Evolutionary conservation across 1,140 invertebrate genomes (phyloP), one percentile per base, ranked within the genome.

Genomic region (Cydia splendana): DNA sequence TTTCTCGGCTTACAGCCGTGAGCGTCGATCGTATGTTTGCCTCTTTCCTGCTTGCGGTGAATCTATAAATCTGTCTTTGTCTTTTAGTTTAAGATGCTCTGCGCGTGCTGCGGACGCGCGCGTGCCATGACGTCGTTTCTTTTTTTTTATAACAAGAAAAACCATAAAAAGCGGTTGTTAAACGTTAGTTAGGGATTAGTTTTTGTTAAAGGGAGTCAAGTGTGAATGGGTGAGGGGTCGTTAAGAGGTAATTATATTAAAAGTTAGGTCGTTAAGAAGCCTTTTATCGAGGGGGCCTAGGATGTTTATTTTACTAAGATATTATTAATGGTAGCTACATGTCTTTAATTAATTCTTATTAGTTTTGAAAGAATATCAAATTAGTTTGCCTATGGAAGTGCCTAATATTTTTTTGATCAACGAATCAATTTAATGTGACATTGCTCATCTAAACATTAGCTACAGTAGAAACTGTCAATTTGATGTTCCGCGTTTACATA

Each of bases 91-190:
- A 84, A 80, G 84, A 92, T 90, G 84, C 89, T 71, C 67, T 57
- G 82, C 85, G 90, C 88, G 88, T 92, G 81, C 77, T 79, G 74
- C 82, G 80, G 78, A 81, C 62, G 51, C 84, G 90, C 90, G 88
- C 91, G 91, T 92, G 91, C 90, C 86, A 78, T 78, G 81, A 84
- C 80, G 82, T 78, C 78, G 75, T 83, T 82, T 82, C 88, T 87
- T 88, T 89, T 88, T 88, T 87, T 86, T 80, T 79, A 85, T 90
- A 84, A 87, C 82, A 87, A 90, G 88, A 91, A 92, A 91, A 88
- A 81, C 84, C 79, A 88, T 92, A 89, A 92, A 91, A 90, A 88
- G 80, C 82, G 84, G 87, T 86, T 86, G 82, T 87, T 86, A 77
- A 74, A 45, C 51, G 75, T 53, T 80, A 76, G 48, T 74, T 81